Evolutionary conservation across 1,140 invertebrate species (phyloP), one percentile per base, ranked within the genome.

Genomic region (Drosophila quadrilineata): DNA sequence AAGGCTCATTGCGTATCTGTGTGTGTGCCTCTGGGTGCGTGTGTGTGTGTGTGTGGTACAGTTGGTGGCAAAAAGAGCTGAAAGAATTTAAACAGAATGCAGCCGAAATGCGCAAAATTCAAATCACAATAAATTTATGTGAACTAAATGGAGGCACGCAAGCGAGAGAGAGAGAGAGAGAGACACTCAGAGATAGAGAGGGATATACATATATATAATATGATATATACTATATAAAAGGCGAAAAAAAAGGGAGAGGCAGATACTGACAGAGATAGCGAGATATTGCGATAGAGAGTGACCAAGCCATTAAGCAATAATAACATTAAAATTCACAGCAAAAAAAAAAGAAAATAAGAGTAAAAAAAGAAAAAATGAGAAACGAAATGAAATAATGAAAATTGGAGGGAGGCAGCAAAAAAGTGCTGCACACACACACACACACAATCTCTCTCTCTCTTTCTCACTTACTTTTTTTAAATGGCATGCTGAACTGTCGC

Each of bases 71-170:
- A 75, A 75, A 31, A 12, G 14, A 17, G 21, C 0, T n/a, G 16
- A 41, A 57, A 22, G 9, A n/a, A 17, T 50, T 43, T 19, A 50
- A 6, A 29, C 22, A 65, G 36, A 67, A 72, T 62, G 54, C 43
- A 68, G 62, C 33, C 56, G 48, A 33, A 17, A 62, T 26, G 56
- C 35, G 53, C 58, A 68, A 73, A 59, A 40, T 31, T 29, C 46
- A 70, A 75, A 75, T 74, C 64, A 59, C 59, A 41, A 49, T 2
- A 66, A 75, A 53, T 45, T 75, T 75, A 69, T 75, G 48, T 26
- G 29, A 64, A 60, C 29, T 60, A 71, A 71, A 35, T 64, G 50
- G 31, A n/a, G 38, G 31, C 3, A 6, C 29, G 45, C 16, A 8
- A 16, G 2, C 6, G n/a, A n/a, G n/a, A n/a, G n/a, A n/a, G n/a